Conservation (phyloP, 1,140 invertebrate genomes). For the Drosophila azteca region DNA sequence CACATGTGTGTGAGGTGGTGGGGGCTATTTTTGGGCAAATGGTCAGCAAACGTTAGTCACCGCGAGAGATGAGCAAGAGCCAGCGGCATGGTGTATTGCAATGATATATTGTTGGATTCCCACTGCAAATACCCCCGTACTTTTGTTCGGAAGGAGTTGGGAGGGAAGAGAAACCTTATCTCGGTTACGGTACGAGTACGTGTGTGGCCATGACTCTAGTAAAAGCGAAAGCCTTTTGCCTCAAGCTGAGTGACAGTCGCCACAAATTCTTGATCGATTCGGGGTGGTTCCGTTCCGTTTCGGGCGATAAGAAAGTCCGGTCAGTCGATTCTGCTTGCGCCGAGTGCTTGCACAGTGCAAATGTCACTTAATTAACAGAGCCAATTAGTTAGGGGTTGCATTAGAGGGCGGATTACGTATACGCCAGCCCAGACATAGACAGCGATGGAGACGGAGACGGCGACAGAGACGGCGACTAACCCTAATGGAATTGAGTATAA, state of each 20-base stretch:
- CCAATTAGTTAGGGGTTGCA: constrained; percentile 39
- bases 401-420: constrained; percentile 49
- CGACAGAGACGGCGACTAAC: constrained; percentile 14
- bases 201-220: background rate
- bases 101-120: background rate
- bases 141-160: background rate
- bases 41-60: constrained; percentile 61
- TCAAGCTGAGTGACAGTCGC: constrained; percentile 3
- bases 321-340: background rate
- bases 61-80: constrained; percentile 31
- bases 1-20: constrained; percentile 44
- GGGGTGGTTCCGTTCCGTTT: background rate
- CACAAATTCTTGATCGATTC: constrained; percentile 15
- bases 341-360: background rate
- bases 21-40: constrained; percentile 61
- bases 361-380: constrained; percentile 42
- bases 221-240: constrained; percentile 6
- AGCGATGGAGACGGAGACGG: no score
- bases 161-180: constrained; percentile 1
- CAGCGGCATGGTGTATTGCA: background rate
- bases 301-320: constrained; percentile 6
- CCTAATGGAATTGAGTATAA: constrained; percentile 38
- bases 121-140: background rate
- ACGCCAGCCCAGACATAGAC: constrained; percentile 20
- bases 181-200: background rate